Evolutionary conservation across 1,140 invertebrate genomes (phyloP), one percentile per base, ranked within the genome.

Genomic region (Conus betulinus): DNA sequence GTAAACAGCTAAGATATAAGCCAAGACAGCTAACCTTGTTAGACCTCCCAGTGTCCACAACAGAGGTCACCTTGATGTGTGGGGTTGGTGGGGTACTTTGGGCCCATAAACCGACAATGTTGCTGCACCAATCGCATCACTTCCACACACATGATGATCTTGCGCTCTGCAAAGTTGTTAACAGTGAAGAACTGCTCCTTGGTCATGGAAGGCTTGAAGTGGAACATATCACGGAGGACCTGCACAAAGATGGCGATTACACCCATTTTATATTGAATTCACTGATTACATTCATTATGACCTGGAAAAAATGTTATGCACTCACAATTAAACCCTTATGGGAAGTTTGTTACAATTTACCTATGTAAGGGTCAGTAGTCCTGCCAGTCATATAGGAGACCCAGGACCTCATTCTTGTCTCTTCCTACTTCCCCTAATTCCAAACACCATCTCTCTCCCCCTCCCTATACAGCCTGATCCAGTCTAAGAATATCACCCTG

Each of bases 131-230:
- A 57, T 11, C 90, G 60, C 55, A 93, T 27, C 60, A 93, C 90
- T 3, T 93, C 91, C 53, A 89, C 87, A 79, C 91, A 91, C 93
- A 93, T 93, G 63, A 93, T 93, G 15, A 93, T 83, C 87, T 93
- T 93, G 15, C 90, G 84, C 85, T 93, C 93, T 20, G 87, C 90
- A 90, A 93, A 93, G 5, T 90, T 90, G 27, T 57, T 78, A n/a
- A 84, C 60, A 0, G 84, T 83, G 85, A 93, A 93, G 57, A 93
- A 93, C 90, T 93, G 93, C 23, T 93, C 91, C 79, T 93, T 92
- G 63, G 92, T 92, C n/a, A 93, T 79, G 5, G 91, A 88, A 81
- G 93, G 92, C 84, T 93, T 93, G 87, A 91, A 93, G 25, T 79
- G 17, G 82, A 93, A 93, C 60, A 93, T n/a, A 51, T 93, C 93